Evolutionary conservation across 2,113 vertebrate genomes (phyloP).

Genomic region (Rhea pennata): DNA sequence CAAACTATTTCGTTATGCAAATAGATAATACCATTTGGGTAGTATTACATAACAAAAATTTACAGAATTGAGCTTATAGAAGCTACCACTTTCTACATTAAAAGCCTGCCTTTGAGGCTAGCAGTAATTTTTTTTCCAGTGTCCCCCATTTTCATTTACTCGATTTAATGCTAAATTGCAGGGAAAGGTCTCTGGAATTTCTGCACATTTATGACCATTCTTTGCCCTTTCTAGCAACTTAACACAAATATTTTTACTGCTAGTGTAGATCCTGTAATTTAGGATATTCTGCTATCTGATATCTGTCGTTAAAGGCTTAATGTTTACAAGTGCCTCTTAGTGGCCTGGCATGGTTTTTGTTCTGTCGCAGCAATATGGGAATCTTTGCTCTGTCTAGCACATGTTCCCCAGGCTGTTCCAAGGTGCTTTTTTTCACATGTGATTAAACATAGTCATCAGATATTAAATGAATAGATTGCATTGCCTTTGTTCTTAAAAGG

Average conservation of each 20-base stretch:
- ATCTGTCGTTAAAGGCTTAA: background rate
- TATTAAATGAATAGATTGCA: slow-evolving; percentile 30
- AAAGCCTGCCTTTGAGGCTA: background rate
- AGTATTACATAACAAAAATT: background rate
- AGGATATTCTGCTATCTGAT: background rate
- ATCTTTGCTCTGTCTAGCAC: slow-evolving; percentile 37
- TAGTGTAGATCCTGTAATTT: background rate
- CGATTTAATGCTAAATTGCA: background rate
- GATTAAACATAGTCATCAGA: slow-evolving; percentile 15
- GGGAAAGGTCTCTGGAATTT: background rate
- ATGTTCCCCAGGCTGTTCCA: slow-evolving; percentile 28
- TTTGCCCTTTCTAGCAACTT: background rate
- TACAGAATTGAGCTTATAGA: background rate
- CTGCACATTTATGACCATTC: background rate
- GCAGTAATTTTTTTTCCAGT: background rate
- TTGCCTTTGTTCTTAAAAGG: slow-evolving; percentile 58
- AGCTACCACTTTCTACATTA: background rate
- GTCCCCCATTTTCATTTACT: background rate
- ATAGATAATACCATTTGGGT: background rate
- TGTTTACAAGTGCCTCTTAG: background rate
- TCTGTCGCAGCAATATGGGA: background rate
- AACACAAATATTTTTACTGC: background rate
- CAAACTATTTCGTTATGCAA: background rate
- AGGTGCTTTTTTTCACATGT: slow-evolving; percentile 27
- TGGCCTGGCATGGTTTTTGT: slow-evolving; percentile 3